These are phyloP conservation scores for Ennomos erosarius DNA, from an alignment of 2,888 invertebrate genomes.

Conservation along the genomic window DNA sequence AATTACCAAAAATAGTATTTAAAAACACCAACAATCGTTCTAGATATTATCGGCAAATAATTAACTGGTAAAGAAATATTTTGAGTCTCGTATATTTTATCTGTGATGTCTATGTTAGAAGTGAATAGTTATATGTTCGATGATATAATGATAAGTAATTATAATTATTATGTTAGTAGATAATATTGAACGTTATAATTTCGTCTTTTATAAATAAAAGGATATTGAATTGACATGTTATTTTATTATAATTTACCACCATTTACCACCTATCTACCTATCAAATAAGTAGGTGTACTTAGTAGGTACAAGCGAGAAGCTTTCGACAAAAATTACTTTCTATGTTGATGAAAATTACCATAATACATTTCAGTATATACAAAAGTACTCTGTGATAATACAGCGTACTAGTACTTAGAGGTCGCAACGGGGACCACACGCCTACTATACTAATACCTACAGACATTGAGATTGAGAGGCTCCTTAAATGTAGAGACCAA, in stretches of 20 bases:
- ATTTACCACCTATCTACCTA: no score
- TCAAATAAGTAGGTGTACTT: no score
- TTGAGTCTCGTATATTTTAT: conserved; percentile 79
- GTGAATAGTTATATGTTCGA: conserved; percentile 58
- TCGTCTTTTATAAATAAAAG: conserved; percentile 73
- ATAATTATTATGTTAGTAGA: conserved; percentile 61
- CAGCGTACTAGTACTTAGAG: no score
- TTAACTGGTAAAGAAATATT: conserved; percentile 65
- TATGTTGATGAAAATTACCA: no score
- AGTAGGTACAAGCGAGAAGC: no score
- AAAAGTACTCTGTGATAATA: no score
- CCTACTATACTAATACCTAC: no score
- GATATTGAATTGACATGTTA: conserved; percentile 49
- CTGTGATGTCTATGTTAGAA: conserved; percentile 82
- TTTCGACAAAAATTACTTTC: no score
- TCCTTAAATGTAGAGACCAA: no score
- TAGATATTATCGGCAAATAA: conserved; percentile 44
- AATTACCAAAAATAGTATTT: conserved; percentile 23
- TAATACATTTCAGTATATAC: no score
- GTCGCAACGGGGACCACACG: no score
- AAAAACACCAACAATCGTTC: conserved; percentile 15
- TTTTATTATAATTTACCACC: conserved; percentile 2
- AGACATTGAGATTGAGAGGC: no score
- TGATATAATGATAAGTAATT: conserved; percentile 58
- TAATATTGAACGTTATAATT: conserved; percentile 55